Base-by-base conservation (phyloP, 2,888 invertebrate species). In the Criorhina ranunculi region DNA sequence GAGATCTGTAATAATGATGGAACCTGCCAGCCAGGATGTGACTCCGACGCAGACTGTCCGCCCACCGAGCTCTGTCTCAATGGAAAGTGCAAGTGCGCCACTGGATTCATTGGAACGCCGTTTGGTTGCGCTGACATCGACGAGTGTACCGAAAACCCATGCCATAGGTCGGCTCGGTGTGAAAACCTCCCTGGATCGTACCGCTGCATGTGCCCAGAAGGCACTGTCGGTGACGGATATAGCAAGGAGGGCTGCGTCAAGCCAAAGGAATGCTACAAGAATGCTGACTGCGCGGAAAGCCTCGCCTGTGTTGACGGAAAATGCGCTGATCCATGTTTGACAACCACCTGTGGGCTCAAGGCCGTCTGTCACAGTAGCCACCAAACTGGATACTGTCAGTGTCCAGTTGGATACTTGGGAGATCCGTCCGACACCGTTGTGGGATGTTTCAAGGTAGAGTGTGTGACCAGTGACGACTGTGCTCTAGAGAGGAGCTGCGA, bases 371-470 rank as follows among this genome's bases (percentile, higher is more conserved):
- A 94, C 37, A 95, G 96, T 0, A 92, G 94, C 19, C 94, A 95
- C 85, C 97, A 97, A 88, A 93, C 92, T 62, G 94, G 96, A 0
- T 92, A 94, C 19, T 98, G 97, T 89, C 93, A 93, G 37, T 98
- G 98, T 90, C 95, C 96, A 42, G 94, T 95, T 77, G 97, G 97
- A 17, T 95, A 95, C 90, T 93, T 97, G 33, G 98, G 98, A 7
- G 96, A 97, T 92, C 95, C 96, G 4, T 93, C 94, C 70, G 96
- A 96, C 89, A 92, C 93, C 67, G 93, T 93, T 62, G 93, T 96
- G 64, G 98, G 98, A 37, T 98, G 97, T 89, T 97, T 96, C 90
- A 96, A 96, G 92, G 98, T 97, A 1, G 97, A 98, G 92, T 98
- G 98, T 91, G 92, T 96, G 1, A 94, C 94, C 49, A 94, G 96